phyloP scores from a whole-genome alignment of 2,888 invertebrate species.

The Pachliopta kotzebuea region DNA sequence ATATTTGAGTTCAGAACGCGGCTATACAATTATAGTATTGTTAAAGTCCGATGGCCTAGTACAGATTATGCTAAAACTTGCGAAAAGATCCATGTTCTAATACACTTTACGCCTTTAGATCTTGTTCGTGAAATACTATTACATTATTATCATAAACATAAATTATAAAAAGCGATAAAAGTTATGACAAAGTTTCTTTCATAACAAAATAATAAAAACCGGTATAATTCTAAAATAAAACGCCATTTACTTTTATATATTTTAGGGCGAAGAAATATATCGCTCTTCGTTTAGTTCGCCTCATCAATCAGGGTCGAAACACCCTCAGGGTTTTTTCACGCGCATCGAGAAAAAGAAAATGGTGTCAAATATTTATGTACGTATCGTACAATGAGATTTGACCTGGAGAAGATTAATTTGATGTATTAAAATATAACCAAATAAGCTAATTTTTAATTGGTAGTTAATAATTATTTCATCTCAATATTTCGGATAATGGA shows the following conservation, averaged over 20 bases:
- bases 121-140: too few species aligned
- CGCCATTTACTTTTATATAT: constrained; percentile 4
- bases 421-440: background rate
- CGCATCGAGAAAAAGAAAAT: background rate
- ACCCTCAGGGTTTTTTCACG: constrained; percentile 6
- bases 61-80: too few species aligned
- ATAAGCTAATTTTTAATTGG: too few species aligned
- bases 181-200: background rate
- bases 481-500: too few species aligned
- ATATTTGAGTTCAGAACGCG: too few species aligned
- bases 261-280: constrained; percentile 6
- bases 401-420: background rate
- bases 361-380: background rate
- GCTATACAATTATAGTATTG: too few species aligned
- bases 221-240: background rate
- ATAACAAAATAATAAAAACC: background rate
- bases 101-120: too few species aligned
- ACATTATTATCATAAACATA: too few species aligned
- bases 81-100: too few species aligned
- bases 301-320: constrained; percentile 13
- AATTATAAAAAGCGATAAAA: too few species aligned
- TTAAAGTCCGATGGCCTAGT: too few species aligned
- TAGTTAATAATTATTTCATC: too few species aligned
- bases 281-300: constrained; percentile 9
- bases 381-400: background rate